phyloP scores from a whole-genome alignment of 2,888 invertebrate species.

The Dione vanillae region DNA sequence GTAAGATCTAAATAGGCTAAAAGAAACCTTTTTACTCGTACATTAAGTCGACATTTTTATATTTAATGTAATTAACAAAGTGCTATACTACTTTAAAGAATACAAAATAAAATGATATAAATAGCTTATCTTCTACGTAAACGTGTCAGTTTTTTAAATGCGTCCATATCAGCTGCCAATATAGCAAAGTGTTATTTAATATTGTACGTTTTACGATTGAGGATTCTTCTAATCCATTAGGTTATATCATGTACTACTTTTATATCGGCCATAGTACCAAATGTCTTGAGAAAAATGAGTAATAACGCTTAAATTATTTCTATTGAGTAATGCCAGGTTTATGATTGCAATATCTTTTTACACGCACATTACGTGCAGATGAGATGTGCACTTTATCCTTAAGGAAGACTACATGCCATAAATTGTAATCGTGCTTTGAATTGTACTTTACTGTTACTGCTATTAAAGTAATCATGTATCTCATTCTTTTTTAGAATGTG shows the following conservation, averaged over 20 bases:
- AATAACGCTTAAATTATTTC: constrained; percentile 83
- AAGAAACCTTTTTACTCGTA: constrained; percentile 37
- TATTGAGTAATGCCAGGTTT: constrained; percentile 69
- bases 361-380: constrained; percentile 79
- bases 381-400: constrained; percentile 76
- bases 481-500: background rate
- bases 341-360: constrained; percentile 83
- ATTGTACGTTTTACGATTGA: constrained; percentile 53
- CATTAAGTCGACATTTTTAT: constrained; percentile 28
- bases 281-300: constrained; percentile 79
- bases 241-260: constrained; percentile 79
- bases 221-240: constrained; percentile 83
- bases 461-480: background rate
- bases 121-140: background rate
- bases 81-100: too few relatives aligned
- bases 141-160: background rate
- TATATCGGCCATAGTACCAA: constrained; percentile 79
- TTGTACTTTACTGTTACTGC: constrained; percentile 24
- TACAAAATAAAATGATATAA: too few relatives aligned
- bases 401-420: constrained; percentile 74
- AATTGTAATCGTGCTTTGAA: constrained; percentile 79
- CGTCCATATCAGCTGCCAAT: background rate
- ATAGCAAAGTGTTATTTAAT: constrained; percentile 15
- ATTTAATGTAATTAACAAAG: background rate
- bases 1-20: constrained; percentile 49